Conservation (phyloP, 2,797 vertebrate genomes). For the Rhinogobio ventralis region DNA sequence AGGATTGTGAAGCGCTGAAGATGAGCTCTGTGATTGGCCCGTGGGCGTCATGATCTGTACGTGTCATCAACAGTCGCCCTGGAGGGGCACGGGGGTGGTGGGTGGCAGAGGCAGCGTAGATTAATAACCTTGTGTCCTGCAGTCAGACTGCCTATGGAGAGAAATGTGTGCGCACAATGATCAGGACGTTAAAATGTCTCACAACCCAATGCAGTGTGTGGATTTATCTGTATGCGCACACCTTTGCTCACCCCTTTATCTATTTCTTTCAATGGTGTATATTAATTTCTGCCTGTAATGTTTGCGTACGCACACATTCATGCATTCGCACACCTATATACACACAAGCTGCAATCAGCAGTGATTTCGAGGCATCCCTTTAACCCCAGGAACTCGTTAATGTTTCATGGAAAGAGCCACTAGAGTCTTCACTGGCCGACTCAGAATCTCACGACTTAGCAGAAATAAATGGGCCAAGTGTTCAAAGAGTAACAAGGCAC, state of each 20-base stretch:
- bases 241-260: not conserved
- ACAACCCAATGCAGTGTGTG: not conserved
- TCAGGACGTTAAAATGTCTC: conserved; percentile 14
- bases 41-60: conserved; percentile 57
- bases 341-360: conserved; percentile 58
- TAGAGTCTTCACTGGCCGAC: conserved; percentile 60
- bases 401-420: conserved; percentile 67
- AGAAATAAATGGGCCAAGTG: conserved; percentile 69
- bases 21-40: conserved; percentile 46
- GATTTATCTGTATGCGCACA: conserved; percentile 12
- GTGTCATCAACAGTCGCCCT: conserved; percentile 59
- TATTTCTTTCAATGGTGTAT: conserved; percentile 1
- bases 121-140: conserved; percentile 57
- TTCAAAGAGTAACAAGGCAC: conserved; percentile 64
- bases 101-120: conserved; percentile 52
- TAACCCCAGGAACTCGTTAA: conserved; percentile 66
- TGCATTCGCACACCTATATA: conserved; percentile 2
- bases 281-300: conserved; percentile 15
- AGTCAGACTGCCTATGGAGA: conserved; percentile 17
- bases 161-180: conserved; percentile 16
- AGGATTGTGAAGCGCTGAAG: conserved; percentile 38
- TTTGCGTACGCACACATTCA: conserved; percentile 26
- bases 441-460: conserved; percentile 65
- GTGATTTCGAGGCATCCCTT: conserved; percentile 65
- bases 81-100: conserved; percentile 47